Evolutionary conservation across 2,888 invertebrate species (phyloP).

Genomic region (Prosopocoilus inquinatus): DNA sequence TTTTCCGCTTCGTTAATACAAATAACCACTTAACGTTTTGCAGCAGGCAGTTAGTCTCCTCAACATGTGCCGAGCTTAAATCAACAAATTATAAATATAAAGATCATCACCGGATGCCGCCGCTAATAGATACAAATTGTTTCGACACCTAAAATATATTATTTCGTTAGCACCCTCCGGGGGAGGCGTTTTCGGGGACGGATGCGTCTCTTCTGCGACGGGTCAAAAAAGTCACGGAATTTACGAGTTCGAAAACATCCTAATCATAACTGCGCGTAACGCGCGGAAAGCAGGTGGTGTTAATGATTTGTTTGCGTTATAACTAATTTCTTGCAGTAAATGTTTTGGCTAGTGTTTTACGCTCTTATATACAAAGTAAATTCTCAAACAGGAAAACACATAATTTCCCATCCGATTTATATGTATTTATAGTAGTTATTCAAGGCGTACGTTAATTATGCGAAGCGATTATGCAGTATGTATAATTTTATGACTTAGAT

Average conservation of each 20-base stretch:
- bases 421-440: background rate
- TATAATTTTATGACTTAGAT: too few relatives aligned
- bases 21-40: too few relatives aligned
- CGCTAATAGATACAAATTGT: conserved; percentile 30
- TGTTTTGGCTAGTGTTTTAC: conserved; percentile 5
- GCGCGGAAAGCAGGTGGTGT: conserved; percentile 22
- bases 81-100: conserved; percentile 2
- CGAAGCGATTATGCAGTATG: too few relatives aligned
- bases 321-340: conserved; percentile 15
- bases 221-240: conserved; percentile 23
- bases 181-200: background rate
- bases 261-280: conserved; percentile 24
- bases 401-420: background rate
- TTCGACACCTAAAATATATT: conserved; percentile 17
- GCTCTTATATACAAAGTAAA: background rate
- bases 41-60: too few relatives aligned
- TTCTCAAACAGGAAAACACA: background rate
- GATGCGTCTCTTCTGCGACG: background rate
- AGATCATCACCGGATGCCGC: conserved; percentile 24
- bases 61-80: conserved; percentile 3
- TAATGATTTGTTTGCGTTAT: conserved; percentile 26
- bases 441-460: too few relatives aligned
- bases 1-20: too few relatives aligned
- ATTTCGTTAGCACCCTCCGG: conserved; percentile 1
- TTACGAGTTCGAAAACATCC: conserved; percentile 27